Evolutionary conservation across 2,888 invertebrate species (phyloP).

Genomic region (Sinopyrophorus schimmeli): DNA sequence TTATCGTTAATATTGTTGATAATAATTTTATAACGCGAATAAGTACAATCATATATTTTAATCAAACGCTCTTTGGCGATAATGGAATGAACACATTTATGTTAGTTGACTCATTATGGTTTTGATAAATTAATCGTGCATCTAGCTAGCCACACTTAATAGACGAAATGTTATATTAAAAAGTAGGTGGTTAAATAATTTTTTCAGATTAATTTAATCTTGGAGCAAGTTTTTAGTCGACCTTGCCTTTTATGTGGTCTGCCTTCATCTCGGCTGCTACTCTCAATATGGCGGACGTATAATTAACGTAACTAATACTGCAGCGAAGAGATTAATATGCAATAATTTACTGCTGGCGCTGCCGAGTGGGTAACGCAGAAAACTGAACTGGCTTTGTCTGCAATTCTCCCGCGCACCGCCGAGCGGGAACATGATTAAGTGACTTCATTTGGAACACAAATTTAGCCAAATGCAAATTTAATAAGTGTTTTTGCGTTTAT

Average conservation of each 20-base stretch:
- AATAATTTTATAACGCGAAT: conserved; percentile 34
- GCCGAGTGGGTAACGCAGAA: conserved; percentile 52
- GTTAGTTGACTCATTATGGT: no score
- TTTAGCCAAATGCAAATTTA: conserved; percentile 57
- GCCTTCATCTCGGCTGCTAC: conserved; percentile 46
- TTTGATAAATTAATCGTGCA: no score
- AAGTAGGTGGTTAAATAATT: no score
- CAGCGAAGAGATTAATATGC: conserved; percentile 57
- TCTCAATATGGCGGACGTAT: conserved; percentile 54
- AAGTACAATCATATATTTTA: conserved; percentile 22
- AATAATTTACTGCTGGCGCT: conserved; percentile 56
- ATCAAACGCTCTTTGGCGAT: conserved; percentile 16
- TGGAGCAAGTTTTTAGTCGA: conserved; percentile 25
- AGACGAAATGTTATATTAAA: no score
- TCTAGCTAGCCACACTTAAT: no score
- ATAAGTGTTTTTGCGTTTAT: conserved; percentile 53
- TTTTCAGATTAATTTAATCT: no score
- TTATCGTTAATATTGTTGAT: conserved; percentile 35
- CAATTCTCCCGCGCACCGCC: conserved; percentile 46
- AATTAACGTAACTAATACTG: conserved; percentile 58
- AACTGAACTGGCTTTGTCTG: conserved; percentile 53
- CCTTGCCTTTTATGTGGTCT: conserved; percentile 43
- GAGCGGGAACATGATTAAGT: conserved; percentile 53
- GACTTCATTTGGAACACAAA: conserved; percentile 57
- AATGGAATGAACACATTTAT: no score